Conservation (phyloP, 1,140 invertebrate genomes). For the Neodiprion lecontei region DNA sequence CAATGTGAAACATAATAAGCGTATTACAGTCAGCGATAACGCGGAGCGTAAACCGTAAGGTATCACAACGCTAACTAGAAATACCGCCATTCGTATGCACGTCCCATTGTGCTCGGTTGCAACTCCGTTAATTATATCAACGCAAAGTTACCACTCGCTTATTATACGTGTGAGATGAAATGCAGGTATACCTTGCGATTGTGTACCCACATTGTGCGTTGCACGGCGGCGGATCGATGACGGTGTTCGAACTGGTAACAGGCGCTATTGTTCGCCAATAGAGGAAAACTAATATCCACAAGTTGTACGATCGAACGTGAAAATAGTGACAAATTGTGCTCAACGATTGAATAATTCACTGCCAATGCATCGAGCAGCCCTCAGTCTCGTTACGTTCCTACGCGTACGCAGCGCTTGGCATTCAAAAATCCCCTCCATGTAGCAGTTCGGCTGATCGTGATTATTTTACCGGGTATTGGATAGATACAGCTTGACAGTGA, state of each 20-base stretch:
- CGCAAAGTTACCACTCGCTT: slow-evolving; percentile 33
- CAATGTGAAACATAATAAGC: too few species aligned
- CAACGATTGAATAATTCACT: not conserved
- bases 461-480: not conserved
- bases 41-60: slow-evolving; percentile 3
- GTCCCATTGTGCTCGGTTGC: slow-evolving; percentile 12
- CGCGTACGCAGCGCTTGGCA: not conserved
- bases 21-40: too few species aligned
- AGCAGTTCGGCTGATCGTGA: not conserved
- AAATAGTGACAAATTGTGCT: not conserved
- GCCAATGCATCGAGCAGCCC: too few species aligned
- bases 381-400: not conserved
- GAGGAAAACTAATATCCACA: slow-evolving; percentile 3
- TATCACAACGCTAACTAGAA: slow-evolving; percentile 1
- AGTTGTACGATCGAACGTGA: not conserved
- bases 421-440: not conserved
- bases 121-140: slow-evolving; percentile 37
- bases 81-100: slow-evolving; percentile 11
- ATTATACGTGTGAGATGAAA: not conserved
- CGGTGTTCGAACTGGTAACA: not conserved
- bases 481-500: too few species aligned
- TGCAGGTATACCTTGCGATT: not conserved
- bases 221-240: not conserved
- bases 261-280: slow-evolving; percentile 14
- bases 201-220: not conserved